phyloP scores from a whole-genome alignment of 1,140 invertebrate genomes.

The Lepidostoma basale region DNA sequence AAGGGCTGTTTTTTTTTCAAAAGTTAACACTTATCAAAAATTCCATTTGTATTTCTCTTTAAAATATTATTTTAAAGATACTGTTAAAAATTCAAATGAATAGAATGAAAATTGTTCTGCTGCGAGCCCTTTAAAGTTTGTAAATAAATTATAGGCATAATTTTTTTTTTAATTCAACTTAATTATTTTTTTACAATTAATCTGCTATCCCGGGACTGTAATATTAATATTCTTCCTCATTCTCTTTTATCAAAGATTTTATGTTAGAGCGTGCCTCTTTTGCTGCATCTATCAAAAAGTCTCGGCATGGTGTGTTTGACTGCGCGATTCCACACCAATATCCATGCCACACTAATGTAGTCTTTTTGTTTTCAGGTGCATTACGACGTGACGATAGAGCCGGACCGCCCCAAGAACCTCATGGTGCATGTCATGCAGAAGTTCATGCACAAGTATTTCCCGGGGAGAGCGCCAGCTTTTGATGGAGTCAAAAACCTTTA shows the following conservation, averaged over 20 bases:
- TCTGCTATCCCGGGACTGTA: not conserved
- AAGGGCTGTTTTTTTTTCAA: not conserved
- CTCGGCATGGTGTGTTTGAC: not conserved
- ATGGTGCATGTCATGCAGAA: slow-evolving; percentile 50
- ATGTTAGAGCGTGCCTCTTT: no score
- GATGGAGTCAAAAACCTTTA: slow-evolving; percentile 75
- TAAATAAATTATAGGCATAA: not conserved
- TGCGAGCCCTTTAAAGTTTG: not conserved
- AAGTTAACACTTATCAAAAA: not conserved
- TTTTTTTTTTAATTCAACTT: not conserved
- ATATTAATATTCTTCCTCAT: not conserved
- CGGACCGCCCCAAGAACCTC: slow-evolving; percentile 55
- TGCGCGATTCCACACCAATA: not conserved
- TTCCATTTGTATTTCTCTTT: not conserved
- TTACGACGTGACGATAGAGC: slow-evolving; percentile 58
- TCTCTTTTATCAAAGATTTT: not conserved
- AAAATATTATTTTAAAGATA: no score
- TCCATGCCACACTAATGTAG: no score
- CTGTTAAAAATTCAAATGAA: not conserved
- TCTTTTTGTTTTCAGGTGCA: slow-evolving; percentile 49
- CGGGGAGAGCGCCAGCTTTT: slow-evolving; percentile 64
- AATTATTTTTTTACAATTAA: not conserved
- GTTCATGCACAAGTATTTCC: slow-evolving; percentile 50
- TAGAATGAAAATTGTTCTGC: not conserved
- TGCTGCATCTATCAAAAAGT: not conserved